phyloP scores from a whole-genome alignment of 2,113 vertebrate genomes.

The Corythaixoides concolor region DNA sequence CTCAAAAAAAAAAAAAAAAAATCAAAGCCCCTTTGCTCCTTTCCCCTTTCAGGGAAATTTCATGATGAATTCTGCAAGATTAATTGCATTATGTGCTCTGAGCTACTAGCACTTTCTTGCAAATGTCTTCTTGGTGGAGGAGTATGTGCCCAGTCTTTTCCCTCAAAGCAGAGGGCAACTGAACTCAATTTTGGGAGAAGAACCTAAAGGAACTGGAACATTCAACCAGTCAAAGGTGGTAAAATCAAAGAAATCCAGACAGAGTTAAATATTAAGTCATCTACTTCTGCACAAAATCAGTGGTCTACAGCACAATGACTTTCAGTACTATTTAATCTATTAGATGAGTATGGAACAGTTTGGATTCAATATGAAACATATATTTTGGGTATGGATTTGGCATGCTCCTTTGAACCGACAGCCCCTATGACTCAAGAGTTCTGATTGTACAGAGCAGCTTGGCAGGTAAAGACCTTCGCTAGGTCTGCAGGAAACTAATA shows the following conservation, averaged over 20 bases:
- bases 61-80: neutral
- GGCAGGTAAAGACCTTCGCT: neutral
- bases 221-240: neutral
- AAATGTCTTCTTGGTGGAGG: neutral
- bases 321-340: neutral
- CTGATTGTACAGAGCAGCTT: neutral
- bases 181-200: neutral
- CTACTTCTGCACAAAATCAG: neutral
- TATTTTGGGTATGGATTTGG: neutral
- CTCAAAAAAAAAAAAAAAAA: neutral
- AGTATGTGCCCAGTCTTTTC: neutral
- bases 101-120: neutral
- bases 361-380: neutral
- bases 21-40: neutral
- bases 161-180: neutral
- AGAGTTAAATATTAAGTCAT: neutral
- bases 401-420: neutral
- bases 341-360: neutral
- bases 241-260: neutral
- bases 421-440: neutral
- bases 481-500: neutral
- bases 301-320: neutral
- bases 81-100: neutral
- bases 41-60: neutral
- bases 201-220: neutral